phyloP scores from a whole-genome alignment of 2,888 invertebrate genomes.

The Adineta ricciae region DNA sequence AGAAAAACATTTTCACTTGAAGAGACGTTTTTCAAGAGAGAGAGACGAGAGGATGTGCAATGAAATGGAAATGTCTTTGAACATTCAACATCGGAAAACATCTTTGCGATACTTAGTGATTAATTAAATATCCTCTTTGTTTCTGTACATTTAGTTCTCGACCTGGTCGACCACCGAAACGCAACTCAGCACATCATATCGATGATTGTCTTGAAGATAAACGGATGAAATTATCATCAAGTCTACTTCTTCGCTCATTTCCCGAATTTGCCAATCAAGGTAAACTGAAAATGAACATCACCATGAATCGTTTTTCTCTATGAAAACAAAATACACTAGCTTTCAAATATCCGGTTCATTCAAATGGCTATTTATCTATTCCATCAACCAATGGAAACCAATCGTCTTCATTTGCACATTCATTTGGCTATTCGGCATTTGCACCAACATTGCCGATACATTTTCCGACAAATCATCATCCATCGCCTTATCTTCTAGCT shows the following conservation, averaged over 20 bases:
- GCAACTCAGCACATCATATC: not conserved
- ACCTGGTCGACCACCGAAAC: conserved; percentile 19
- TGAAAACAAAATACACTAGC: not conserved
- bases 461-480: not conserved
- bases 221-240: conserved; percentile 10
- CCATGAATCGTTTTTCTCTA: not conserved
- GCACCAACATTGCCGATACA: conserved; percentile 1
- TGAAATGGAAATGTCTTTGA: conserved; percentile 3
- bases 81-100: not conserved
- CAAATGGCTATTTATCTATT: not conserved
- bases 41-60: not conserved
- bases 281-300: not conserved
- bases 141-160: not conserved
- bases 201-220: conserved; percentile 14
- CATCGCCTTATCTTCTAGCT: not conserved
- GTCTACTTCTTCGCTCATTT: conserved; percentile 1
- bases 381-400: not conserved
- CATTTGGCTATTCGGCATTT: conserved; percentile 18
- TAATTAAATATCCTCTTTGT: not conserved
- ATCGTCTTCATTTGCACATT: not conserved
- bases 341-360: conserved; percentile 17
- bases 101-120: not conserved
- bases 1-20: not conserved
- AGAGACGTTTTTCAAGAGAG: not conserved
- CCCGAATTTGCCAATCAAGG: conserved; percentile 4